A percentile compares a stretch with the other conserved stretches of the same genome.
phyloP scores from a whole-genome alignment of 64 coral and sea anemone species.

The Stichodactyla helianthus region DNA sequence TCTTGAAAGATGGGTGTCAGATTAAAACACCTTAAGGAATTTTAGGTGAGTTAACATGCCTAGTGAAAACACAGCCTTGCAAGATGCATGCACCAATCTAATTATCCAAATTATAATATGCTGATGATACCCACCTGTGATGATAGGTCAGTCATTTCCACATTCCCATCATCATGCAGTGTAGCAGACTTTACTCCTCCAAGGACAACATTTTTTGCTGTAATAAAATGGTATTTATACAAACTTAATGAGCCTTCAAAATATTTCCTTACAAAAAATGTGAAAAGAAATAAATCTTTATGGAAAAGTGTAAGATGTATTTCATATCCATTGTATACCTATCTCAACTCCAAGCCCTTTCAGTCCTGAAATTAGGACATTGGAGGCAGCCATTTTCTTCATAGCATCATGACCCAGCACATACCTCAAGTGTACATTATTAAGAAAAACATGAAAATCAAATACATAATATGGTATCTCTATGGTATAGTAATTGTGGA shows the following conservation, averaged over 20 bases:
- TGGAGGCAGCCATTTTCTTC: constrained; percentile 97
- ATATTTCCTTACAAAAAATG: not conserved
- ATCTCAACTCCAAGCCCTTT: constrained; percentile 97
- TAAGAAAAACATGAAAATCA: not conserved
- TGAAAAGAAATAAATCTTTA: not conserved
- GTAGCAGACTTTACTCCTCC: constrained; percentile 98
- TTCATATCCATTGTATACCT: constrained; percentile 32
- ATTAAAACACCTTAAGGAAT: too few relatives aligned
- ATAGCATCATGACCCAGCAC: constrained; percentile 99
- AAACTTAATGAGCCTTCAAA: not conserved
- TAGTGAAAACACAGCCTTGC: too few relatives aligned
- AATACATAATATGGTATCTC: not conserved
- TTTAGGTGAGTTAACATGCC: too few relatives aligned
- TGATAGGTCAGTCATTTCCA: constrained; percentile 71
- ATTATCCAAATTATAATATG: not conserved
- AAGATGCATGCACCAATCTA: not conserved
- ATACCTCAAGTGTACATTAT: constrained; percentile 48
- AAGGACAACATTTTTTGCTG: constrained; percentile 98
- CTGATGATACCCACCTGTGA: constrained; percentile 76
- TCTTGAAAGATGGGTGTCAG: too few relatives aligned
- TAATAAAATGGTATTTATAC: not conserved
- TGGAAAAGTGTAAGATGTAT: not conserved
- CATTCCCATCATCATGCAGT: constrained; percentile 80
- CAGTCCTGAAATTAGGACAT: constrained; percentile 92
- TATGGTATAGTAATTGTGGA: too few relatives aligned